Evolutionary conservation across 2,888 invertebrate species (phyloP).

Genomic region (Cantharis rufa): DNA sequence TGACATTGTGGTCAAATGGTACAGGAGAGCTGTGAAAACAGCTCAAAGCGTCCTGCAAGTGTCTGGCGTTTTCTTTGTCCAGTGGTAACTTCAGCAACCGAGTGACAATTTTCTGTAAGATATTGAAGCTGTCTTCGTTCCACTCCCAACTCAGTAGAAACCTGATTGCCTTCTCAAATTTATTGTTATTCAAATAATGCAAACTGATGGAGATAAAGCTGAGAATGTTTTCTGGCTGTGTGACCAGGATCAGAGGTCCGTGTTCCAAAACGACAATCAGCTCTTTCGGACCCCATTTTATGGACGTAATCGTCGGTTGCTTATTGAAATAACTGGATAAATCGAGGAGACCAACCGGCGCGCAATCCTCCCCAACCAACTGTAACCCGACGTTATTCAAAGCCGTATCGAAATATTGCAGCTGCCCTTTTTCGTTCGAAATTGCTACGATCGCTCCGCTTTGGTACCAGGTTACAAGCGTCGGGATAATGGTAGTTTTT

Average conservation of each 20-base stretch:
- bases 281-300: slow-evolving; percentile 50
- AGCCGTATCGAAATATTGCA: slow-evolving; percentile 77
- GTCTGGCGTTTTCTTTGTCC: slow-evolving; percentile 65
- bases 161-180: slow-evolving; percentile 71
- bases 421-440: slow-evolving; percentile 71
- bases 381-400: slow-evolving; percentile 70
- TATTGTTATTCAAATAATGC: slow-evolving; percentile 66
- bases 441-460: slow-evolving; percentile 70
- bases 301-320: slow-evolving; percentile 47
- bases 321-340: slow-evolving; percentile 64
- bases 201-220: slow-evolving; percentile 43
- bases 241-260: slow-evolving; percentile 60
- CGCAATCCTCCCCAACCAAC: slow-evolving; percentile 67
- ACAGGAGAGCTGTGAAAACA: slow-evolving; percentile 75
- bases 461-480: slow-evolving; percentile 72
- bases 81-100: slow-evolving; percentile 64
- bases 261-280: slow-evolving; percentile 65
- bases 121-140: slow-evolving; percentile 74
- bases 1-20: slow-evolving; percentile 68
- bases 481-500: slow-evolving; percentile 80
- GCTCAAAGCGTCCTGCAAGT: slow-evolving; percentile 78
- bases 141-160: slow-evolving; percentile 70
- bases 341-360: slow-evolving; percentile 66
- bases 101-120: slow-evolving; percentile 74
- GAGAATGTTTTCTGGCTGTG: slow-evolving; percentile 46